These are phyloP conservation scores for Cinclus cinclus DNA, from an alignment of 2,113 vertebrate genomes.

Conservation along the genomic window DNA sequence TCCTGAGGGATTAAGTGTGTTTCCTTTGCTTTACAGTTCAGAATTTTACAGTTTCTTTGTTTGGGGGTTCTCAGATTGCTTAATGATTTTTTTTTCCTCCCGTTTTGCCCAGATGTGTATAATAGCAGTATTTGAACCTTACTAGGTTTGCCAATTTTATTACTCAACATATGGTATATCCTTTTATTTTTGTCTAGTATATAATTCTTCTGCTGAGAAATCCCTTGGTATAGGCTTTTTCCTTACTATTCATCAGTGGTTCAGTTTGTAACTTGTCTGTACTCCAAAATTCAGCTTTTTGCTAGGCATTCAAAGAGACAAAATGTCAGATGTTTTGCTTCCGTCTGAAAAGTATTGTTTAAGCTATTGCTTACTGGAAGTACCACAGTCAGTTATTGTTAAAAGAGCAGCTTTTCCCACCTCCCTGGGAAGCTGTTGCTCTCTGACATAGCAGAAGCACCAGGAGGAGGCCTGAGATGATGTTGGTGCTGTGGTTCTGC, in stretches of 20 bases:
- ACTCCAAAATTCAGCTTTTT: background rate
- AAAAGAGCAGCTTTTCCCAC: background rate
- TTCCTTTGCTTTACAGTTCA: constrained; percentile 79
- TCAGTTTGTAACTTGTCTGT: background rate
- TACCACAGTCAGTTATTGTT: background rate
- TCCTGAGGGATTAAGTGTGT: constrained; percentile 76
- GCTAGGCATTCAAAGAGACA: background rate
- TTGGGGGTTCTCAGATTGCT: constrained; percentile 75
- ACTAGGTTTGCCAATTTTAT: constrained; percentile 68
- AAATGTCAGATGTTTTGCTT: background rate
- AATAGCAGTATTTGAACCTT: constrained; percentile 65
- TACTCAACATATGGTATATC: constrained; percentile 63
- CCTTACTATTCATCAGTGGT: background rate
- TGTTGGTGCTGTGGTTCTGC: background rate
- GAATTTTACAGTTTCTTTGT: constrained; percentile 79
- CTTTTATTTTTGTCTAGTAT: constrained; percentile 45
- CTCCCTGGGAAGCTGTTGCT: background rate
- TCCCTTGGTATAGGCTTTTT: background rate
- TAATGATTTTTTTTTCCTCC: constrained; percentile 69
- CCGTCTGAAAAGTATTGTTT: background rate
- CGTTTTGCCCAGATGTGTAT: constrained; percentile 56
- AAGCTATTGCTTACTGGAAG: background rate
- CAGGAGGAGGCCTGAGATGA: background rate
- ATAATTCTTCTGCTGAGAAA: constrained; percentile 40
- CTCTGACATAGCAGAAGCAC: background rate